phyloP scores from a whole-genome alignment of 2,797 vertebrate genomes.

The Cyprinodon diabolis region DNA sequence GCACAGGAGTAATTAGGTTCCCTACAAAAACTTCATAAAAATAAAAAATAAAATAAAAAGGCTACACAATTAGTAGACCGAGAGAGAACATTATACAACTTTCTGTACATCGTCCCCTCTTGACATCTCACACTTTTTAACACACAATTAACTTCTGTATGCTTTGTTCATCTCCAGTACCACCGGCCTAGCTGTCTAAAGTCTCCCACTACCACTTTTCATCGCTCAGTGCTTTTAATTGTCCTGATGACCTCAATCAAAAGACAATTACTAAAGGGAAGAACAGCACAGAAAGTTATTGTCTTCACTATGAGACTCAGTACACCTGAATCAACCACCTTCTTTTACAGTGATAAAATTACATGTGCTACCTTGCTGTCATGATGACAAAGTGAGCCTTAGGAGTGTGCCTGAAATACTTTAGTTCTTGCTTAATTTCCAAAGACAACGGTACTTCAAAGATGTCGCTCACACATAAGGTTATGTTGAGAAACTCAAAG shows the following conservation, averaged over 20 bases:
- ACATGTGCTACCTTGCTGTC: slow-evolving; percentile 72
- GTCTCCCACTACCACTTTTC: slow-evolving; percentile 77
- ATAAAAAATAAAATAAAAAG: neutral
- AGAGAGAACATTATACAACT: slow-evolving; percentile 36
- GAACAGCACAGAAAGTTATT: slow-evolving; percentile 88
- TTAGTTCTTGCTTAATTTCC: slow-evolving; percentile 50
- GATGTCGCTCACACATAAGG: slow-evolving; percentile 26
- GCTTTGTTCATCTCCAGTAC: slow-evolving; percentile 64
- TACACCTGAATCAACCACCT: slow-evolving; percentile 88
- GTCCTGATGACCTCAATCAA: slow-evolving; percentile 98
- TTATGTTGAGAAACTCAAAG: slow-evolving; percentile 41
- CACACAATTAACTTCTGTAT: slow-evolving; percentile 52
- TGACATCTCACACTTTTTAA: slow-evolving; percentile 39
- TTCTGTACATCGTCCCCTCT: slow-evolving; percentile 40
- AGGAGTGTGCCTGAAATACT: slow-evolving; percentile 60
- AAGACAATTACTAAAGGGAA: slow-evolving; percentile 92
- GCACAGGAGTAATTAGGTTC: no score
- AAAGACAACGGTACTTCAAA: slow-evolving; percentile 59
- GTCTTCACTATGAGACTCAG: slow-evolving; percentile 84
- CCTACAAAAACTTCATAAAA: no score
- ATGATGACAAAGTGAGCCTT: slow-evolving; percentile 46
- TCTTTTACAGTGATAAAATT: slow-evolving; percentile 82
- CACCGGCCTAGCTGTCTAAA: slow-evolving; percentile 68
- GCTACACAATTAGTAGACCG: slow-evolving; percentile 44
- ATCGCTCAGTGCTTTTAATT: slow-evolving; percentile 87